Conservation (phyloP, 2,113 vertebrate species). For the Antechinus stuartii region DNA sequence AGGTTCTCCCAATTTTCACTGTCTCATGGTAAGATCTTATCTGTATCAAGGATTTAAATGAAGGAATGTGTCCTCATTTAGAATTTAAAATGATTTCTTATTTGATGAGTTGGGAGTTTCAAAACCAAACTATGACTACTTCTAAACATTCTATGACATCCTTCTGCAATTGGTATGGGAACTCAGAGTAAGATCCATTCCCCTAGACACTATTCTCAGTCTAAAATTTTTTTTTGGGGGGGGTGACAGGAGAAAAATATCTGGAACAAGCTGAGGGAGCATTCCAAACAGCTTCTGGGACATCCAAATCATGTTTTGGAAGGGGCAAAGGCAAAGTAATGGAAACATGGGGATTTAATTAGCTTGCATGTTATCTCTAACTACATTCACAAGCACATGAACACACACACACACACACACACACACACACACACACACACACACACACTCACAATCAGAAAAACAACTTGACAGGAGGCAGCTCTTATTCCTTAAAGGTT, state of each 20-base stretch:
- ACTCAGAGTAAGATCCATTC: not conserved
- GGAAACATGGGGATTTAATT: not conserved
- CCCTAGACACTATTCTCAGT: not conserved
- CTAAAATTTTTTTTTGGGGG: not conserved
- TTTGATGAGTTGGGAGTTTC: not conserved
- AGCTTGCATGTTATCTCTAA: not conserved
- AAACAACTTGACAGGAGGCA: not conserved
- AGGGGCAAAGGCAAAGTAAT: not conserved
- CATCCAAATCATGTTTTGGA: not conserved
- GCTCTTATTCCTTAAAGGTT: not conserved
- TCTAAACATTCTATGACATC: not conserved
- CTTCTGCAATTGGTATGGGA: not conserved
- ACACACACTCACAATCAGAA: not conserved
- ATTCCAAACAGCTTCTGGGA: not conserved
- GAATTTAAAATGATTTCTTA: not conserved
- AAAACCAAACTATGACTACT: not conserved
- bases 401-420: not conserved
- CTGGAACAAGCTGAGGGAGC: not conserved
- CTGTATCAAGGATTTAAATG: not conserved
- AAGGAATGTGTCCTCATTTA: not conserved
- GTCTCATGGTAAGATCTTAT: not conserved
- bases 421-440: not conserved
- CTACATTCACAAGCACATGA: not conserved
- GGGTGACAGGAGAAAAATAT: not conserved
- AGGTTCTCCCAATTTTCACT: not conserved